Conservation (phyloP, 1,140 invertebrate species). For the Drosophila serrata region DNA sequence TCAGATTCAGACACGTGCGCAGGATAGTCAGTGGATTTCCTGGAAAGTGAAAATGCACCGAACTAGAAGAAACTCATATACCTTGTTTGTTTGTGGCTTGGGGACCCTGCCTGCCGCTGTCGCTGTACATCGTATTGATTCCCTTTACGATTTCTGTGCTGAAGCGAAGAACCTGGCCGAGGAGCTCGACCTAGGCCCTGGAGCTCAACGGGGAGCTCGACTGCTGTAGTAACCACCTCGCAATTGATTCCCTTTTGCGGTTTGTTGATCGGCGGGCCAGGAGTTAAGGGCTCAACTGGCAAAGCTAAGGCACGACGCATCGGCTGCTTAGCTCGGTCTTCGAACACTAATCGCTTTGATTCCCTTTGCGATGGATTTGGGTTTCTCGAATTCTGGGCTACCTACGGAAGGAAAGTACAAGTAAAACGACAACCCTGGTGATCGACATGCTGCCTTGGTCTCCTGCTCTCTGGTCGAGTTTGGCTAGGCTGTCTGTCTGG, state of each 20-base stretch:
- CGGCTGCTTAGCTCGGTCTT: slow-evolving; percentile 62
- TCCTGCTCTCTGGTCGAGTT: slow-evolving; percentile 12
- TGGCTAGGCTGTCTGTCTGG: slow-evolving; percentile 13
- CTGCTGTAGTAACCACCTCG: slow-evolving; percentile 78
- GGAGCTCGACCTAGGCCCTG: slow-evolving; percentile 40
- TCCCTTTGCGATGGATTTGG: slow-evolving; percentile 78
- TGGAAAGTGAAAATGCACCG: slow-evolving; percentile 35
- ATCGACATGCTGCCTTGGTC: slow-evolving; percentile 9
- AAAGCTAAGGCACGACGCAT: slow-evolving; percentile 54
- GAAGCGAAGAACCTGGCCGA: slow-evolving; percentile 21
- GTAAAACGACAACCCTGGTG: slow-evolving; percentile 48
- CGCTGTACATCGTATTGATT: slow-evolving; percentile 76
- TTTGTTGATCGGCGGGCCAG: slow-evolving; percentile 74
- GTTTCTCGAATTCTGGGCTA: slow-evolving; percentile 48
- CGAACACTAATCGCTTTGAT: slow-evolving; percentile 83
- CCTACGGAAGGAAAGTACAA: slow-evolving; percentile 48
- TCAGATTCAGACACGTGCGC: slow-evolving; percentile 18
- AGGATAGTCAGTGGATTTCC: slow-evolving; percentile 9
- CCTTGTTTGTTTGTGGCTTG: slow-evolving; percentile 18
- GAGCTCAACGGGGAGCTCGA: slow-evolving; percentile 43
- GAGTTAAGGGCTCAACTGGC: slow-evolving; percentile 79
- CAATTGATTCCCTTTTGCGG: slow-evolving; percentile 80
- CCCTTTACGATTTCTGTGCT: slow-evolving; percentile 68
- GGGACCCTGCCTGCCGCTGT: slow-evolving; percentile 59
- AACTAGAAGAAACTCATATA: slow-evolving; percentile 27